Conservation (phyloP, 2,113 vertebrate species). For the Spheniscus mendiculus region DNA sequence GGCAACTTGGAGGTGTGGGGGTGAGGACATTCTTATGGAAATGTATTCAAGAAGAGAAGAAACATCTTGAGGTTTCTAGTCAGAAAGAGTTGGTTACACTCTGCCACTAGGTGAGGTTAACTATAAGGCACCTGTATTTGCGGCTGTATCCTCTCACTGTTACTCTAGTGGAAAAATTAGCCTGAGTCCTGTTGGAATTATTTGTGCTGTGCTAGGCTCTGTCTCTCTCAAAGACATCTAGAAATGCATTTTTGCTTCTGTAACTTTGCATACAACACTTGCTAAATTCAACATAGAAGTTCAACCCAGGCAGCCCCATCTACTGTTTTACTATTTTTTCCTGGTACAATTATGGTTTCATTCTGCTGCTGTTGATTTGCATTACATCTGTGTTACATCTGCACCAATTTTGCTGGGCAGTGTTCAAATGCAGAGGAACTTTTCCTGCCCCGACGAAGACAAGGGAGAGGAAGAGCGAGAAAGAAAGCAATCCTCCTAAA, state of each 20-base stretch:
- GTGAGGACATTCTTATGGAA: neutral
- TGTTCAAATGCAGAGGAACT: neutral
- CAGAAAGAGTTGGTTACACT: neutral
- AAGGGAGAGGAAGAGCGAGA: neutral
- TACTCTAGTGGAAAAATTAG: neutral
- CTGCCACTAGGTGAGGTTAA: neutral
- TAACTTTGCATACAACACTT: neutral
- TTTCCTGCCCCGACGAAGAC: neutral
- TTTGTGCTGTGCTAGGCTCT: neutral
- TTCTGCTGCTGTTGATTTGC: neutral
- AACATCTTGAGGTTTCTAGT: neutral
- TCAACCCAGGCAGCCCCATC: neutral
- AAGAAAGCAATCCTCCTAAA: neutral
- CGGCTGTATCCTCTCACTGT: neutral
- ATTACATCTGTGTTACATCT: neutral
- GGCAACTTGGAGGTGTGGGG: neutral
- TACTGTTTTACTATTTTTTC: neutral
- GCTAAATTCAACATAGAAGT: neutral
- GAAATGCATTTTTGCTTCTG: neutral
- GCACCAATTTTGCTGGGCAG: neutral
- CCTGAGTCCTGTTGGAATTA: neutral
- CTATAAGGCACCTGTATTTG: neutral
- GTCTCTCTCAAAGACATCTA: neutral
- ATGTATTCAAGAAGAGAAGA: neutral
- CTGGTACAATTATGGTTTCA: neutral